phyloP scores from a whole-genome alignment of 2,113 vertebrate species.

The Rallus limicola region DNA sequence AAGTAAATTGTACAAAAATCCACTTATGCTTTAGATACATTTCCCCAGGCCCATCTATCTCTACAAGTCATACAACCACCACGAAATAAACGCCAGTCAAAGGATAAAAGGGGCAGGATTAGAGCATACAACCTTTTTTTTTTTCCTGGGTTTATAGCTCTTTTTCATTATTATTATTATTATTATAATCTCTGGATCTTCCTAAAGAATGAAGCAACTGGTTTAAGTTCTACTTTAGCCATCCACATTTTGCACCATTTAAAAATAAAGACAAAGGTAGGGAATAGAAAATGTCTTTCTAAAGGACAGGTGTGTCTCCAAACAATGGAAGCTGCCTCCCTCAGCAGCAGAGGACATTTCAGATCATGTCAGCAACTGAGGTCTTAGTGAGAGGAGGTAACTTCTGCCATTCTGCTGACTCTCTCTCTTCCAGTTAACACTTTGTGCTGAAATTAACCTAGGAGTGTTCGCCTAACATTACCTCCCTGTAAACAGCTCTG shows the following conservation, averaged over 20 bases:
- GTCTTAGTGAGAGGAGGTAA: not conserved
- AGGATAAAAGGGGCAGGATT: not conserved
- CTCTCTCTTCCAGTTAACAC: not conserved
- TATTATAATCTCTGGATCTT: not conserved
- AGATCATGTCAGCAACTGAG: not conserved
- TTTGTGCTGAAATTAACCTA: slow-evolving; percentile 10
- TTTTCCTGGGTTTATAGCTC: not conserved
- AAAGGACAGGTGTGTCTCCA: not conserved
- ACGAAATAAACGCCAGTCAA: not conserved
- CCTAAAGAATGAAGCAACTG: not conserved
- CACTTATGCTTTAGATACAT: not conserved
- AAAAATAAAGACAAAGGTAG: not conserved
- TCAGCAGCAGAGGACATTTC: not conserved
- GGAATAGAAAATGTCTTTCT: not conserved
- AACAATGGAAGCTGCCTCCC: not conserved
- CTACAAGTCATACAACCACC: not conserved
- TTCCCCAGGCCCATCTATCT: not conserved
- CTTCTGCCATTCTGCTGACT: not conserved
- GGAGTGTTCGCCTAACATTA: not conserved
- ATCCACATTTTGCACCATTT: not conserved
- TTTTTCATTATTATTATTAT: not conserved
- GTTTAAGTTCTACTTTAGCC: not conserved
- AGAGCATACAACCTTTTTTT: not conserved
- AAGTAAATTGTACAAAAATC: not conserved
- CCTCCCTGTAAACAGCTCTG: not conserved